phyloP scores from a whole-genome alignment of 2,797 vertebrate genomes.

The Rhincodon typus region DNA sequence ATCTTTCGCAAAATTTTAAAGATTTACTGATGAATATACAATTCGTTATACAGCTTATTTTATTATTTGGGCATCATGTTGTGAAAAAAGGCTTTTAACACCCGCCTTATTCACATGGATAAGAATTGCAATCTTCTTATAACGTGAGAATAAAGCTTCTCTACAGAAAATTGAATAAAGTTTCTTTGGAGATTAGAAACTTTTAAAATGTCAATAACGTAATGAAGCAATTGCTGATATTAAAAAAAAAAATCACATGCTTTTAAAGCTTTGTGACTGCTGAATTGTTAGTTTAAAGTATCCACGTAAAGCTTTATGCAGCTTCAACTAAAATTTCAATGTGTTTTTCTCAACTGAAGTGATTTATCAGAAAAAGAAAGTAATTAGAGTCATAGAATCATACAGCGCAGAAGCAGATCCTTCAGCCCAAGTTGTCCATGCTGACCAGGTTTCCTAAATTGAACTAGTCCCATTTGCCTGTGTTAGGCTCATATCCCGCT shows the following conservation, averaged over 20 bases:
- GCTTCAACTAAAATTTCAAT: background rate
- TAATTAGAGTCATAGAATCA: too few relatives aligned
- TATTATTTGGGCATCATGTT: constrained; percentile 40
- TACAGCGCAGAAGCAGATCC: too few relatives aligned
- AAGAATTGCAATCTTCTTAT: too few relatives aligned
- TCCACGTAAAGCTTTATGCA: background rate
- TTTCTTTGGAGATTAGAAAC: background rate
- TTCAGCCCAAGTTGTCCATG: too few relatives aligned
- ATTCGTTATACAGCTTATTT: background rate
- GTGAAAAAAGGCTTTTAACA: constrained; percentile 38
- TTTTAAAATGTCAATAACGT: background rate
- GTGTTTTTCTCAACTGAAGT: background rate
- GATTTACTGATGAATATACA: constrained; percentile 47
- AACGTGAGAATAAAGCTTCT: background rate
- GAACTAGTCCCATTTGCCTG: too few relatives aligned
- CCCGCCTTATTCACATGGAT: background rate
- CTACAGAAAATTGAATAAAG: background rate
- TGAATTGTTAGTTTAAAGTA: background rate
- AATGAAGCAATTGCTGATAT: background rate
- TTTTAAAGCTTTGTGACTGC: background rate
- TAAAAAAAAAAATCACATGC: background rate
- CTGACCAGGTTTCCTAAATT: too few relatives aligned
- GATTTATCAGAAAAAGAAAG: background rate
- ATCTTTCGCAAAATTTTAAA: constrained; percentile 44
- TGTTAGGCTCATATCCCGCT: too few relatives aligned